Evolutionary conservation across 2,888 invertebrate species (phyloP).

Genomic region (Ischnura elegans): DNA sequence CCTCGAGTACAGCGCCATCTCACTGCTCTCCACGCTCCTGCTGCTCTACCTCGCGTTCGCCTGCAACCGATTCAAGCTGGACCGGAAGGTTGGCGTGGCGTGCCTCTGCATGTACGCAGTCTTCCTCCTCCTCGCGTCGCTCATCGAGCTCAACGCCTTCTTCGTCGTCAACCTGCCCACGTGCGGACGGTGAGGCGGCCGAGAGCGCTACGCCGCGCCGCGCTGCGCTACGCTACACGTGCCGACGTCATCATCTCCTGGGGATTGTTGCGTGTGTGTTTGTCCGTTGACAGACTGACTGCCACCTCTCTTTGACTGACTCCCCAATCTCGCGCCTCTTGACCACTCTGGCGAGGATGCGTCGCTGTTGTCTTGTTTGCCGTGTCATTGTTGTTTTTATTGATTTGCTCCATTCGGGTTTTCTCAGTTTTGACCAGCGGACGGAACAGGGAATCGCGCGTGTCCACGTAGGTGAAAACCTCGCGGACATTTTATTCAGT

Average conservation of each 20-base stretch:
- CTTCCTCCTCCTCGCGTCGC: constrained; percentile 91
- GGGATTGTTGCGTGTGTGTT: not conserved
- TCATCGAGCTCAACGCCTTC: constrained; percentile 96
- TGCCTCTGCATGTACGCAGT: constrained; percentile 93
- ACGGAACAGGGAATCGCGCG: not conserved
- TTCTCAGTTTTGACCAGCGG: not conserved
- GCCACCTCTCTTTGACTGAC: too few relatives aligned
- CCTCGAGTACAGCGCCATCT: constrained; percentile 93
- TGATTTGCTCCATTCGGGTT: not conserved
- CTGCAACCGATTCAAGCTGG: constrained; percentile 92
- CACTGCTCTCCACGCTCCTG: constrained; percentile 90
- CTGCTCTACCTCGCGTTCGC: constrained; percentile 91
- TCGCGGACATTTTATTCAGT: not conserved
- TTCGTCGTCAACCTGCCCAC: constrained; percentile 94
- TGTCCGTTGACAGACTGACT: too few relatives aligned
- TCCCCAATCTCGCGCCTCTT: too few relatives aligned
- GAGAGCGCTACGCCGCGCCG: not conserved
- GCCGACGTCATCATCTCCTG: too few relatives aligned
- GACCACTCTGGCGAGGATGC: too few relatives aligned
- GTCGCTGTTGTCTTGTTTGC: too few relatives aligned
- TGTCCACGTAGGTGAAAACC: not conserved
- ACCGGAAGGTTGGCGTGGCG: constrained; percentile 90
- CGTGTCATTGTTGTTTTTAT: not conserved
- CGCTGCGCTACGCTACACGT: not conserved
- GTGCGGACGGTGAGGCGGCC: constrained; percentile 82